phyloP scores from a whole-genome alignment of 2,888 invertebrate species.

The Norana najaformis region DNA sequence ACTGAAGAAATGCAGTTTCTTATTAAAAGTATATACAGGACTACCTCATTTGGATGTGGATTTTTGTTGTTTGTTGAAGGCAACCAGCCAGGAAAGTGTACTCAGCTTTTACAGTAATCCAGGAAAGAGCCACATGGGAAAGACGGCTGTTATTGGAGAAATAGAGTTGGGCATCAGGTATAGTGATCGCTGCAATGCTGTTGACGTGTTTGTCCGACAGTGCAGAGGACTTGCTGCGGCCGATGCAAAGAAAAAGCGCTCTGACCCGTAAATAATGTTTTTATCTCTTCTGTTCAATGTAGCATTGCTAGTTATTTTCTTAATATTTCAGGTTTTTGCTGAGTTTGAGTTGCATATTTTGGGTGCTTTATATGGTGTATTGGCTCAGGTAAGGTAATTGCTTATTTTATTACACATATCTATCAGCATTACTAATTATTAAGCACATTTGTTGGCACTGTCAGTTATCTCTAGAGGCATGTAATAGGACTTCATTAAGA shows the following conservation, averaged over 20 bases:
- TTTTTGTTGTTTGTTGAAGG: conserved; percentile 5
- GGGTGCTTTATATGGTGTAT: not conserved
- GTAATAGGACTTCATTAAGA: too few relatives aligned
- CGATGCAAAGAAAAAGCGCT: conserved; percentile 84
- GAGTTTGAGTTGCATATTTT: not conserved
- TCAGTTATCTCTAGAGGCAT: too few relatives aligned
- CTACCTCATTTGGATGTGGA: not conserved
- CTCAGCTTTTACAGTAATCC: conserved; percentile 93
- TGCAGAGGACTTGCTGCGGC: conserved; percentile 90
- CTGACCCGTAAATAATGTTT: conserved; percentile 82
- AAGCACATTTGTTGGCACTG: too few relatives aligned
- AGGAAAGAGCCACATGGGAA: conserved; percentile 85
- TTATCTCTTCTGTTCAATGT: too few relatives aligned
- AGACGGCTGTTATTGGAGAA: conserved; percentile 85
- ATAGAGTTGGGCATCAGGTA: conserved; percentile 90
- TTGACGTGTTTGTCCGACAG: conserved; percentile 85
- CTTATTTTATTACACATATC: too few relatives aligned
- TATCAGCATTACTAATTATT: too few relatives aligned
- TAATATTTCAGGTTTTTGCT: not conserved
- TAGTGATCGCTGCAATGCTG: conserved; percentile 83
- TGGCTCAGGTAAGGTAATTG: not conserved
- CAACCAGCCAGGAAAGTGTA: conserved; percentile 75
- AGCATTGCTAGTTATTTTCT: not conserved
- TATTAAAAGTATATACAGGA: not conserved
- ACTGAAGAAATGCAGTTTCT: not conserved